A percentile compares a stretch with the other conserved stretches of the same genome.
phyloP scores from a whole-genome alignment of 2,888 invertebrate genomes.

The Theretra japonica region DNA sequence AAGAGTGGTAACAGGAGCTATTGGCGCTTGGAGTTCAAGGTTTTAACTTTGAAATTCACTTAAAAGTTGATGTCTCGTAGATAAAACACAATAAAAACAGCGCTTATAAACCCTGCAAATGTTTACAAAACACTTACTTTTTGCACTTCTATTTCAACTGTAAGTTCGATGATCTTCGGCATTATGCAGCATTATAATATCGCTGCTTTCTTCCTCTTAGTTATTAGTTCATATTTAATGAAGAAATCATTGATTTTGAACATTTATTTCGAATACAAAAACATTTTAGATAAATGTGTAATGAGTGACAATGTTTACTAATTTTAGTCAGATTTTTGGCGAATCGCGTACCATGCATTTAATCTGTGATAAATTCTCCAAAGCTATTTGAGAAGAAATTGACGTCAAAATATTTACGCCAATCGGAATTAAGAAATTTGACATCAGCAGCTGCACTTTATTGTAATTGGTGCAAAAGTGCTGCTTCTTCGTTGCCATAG shows the following conservation, averaged over 20 bases:
- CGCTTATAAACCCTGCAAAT: background rate
- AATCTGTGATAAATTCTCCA: too few species aligned
- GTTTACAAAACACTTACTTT: constrained; percentile 65
- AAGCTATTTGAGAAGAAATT: constrained; percentile 3
- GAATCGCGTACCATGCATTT: too few species aligned
- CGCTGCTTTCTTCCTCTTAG: constrained; percentile 35
- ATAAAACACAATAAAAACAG: background rate
- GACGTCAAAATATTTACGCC: background rate
- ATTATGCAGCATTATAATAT: constrained; percentile 56
- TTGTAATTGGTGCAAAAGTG: constrained; percentile 7
- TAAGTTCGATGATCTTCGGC: constrained; percentile 85
- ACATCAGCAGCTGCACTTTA: too few species aligned
- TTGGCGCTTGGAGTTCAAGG: too few species aligned
- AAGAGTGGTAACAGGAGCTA: too few species aligned
- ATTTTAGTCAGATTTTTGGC: background rate
- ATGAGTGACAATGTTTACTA: background rate
- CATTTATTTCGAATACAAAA: background rate
- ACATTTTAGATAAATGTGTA: background rate
- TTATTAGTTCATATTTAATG: background rate
- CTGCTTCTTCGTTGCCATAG: constrained; percentile 10
- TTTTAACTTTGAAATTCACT: too few species aligned
- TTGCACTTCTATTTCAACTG: constrained; percentile 84
- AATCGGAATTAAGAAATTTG: background rate
- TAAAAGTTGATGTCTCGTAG: too few species aligned
- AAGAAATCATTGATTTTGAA: background rate